Conservation (phyloP, 2,797 vertebrate genomes). For the Catamblyrhynchus diadema region DNA sequence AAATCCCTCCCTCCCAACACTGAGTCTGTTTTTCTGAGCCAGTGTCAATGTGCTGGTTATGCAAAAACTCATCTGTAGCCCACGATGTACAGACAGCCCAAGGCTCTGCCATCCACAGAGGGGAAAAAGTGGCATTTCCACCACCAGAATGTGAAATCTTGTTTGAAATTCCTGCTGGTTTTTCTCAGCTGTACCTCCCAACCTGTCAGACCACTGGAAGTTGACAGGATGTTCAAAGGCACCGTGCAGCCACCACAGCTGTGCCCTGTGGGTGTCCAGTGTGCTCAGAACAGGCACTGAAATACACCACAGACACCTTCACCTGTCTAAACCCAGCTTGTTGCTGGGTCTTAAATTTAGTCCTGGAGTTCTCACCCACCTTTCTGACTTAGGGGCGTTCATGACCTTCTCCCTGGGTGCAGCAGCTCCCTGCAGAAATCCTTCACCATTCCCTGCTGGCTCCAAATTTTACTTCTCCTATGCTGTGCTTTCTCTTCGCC, state of each 20-base stretch:
- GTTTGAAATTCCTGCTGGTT: not conserved
- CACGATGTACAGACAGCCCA: not conserved
- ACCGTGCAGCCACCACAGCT: not conserved
- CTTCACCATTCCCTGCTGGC: not conserved
- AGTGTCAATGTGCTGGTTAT: not conserved
- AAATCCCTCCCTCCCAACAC: not conserved
- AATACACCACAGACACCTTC: not conserved
- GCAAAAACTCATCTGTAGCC: not conserved
- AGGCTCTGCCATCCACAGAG: not conserved
- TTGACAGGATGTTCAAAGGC: not conserved
- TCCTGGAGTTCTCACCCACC: not conserved
- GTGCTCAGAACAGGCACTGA: not conserved
- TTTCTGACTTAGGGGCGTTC: not conserved
- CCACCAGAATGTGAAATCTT: not conserved
- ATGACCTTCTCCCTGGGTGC: not conserved
- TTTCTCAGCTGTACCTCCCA: not conserved
- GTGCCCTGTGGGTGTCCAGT: not conserved
- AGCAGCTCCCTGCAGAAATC: not conserved
- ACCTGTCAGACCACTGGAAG: not conserved
- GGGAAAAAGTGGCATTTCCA: not conserved
- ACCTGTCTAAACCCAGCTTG: not conserved
- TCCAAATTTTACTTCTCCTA: not conserved
- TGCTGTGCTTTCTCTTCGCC: not conserved
- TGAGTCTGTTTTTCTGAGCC: not conserved
- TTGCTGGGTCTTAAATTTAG: not conserved